Conservation (phyloP, 30 jellyfish, hydroid and myxozoan genomes). For the Aurelia coerulea region DNA sequence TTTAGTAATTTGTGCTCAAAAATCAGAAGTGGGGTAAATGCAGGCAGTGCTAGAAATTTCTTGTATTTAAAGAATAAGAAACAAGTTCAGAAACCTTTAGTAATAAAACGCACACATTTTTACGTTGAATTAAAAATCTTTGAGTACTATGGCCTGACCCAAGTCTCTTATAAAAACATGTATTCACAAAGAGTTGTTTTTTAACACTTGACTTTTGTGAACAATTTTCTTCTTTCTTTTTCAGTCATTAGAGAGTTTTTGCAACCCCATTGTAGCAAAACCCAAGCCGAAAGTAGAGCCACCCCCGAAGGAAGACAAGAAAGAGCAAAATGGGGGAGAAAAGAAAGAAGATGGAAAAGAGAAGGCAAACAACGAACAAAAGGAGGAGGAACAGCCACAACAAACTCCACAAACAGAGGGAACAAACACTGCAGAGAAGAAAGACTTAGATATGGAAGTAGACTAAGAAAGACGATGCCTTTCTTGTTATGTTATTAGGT, state of each 20-base stretch:
- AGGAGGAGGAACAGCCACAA: conserved; percentile 32
- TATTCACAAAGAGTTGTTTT: no score
- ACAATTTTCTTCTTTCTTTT: not conserved
- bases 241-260: conserved; percentile 75
- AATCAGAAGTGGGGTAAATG: no score
- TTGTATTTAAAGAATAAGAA: no score
- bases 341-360: conserved; percentile 42
- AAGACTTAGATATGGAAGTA: conserved; percentile 70
- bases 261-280: conserved; percentile 90
- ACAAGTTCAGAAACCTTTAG: no score
- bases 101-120: no score
- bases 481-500: not conserved
- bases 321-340: conserved; percentile 40
- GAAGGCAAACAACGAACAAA: conserved; percentile 17
- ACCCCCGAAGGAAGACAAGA: conserved; percentile 72
- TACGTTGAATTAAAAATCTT: no score
- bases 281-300: conserved; percentile 95
- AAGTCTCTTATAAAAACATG: no score
- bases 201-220: no score
- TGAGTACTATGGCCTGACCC: no score
- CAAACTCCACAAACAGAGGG: conserved; percentile 38
- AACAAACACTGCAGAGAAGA: conserved; percentile 9
- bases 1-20: no score
- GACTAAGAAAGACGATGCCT: conserved; percentile 15
- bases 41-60: no score